These are phyloP conservation scores for Euwallacea similis DNA, from an alignment of 1,140 invertebrate genomes.

Conservation along the genomic window DNA sequence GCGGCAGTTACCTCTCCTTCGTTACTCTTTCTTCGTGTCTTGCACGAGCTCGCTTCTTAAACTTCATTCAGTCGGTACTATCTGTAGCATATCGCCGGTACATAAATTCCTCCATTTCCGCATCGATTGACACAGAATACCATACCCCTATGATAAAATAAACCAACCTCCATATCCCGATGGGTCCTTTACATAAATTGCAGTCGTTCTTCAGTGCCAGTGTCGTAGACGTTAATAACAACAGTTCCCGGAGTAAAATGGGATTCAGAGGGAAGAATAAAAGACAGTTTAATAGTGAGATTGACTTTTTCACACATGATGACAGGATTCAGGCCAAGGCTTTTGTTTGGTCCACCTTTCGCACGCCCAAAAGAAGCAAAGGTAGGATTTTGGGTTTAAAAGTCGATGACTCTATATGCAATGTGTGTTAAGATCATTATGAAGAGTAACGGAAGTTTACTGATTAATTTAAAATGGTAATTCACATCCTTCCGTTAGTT, in stretches of 20 bases:
- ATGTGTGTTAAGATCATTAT: too few relatives aligned
- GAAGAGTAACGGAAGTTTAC: too few relatives aligned
- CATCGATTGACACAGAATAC: too few relatives aligned
- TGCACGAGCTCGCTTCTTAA: too few relatives aligned
- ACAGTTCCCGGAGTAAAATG: conserved; percentile 40
- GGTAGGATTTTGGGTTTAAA: conserved; percentile 33
- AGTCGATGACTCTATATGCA: neutral
- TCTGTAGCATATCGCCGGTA: too few relatives aligned
- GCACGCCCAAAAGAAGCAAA: conserved; percentile 45
- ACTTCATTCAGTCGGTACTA: too few relatives aligned
- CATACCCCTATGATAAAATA: too few relatives aligned
- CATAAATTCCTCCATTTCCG: too few relatives aligned
- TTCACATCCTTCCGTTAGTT: too few relatives aligned
- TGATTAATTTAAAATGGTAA: too few relatives aligned
- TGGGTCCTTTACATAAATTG: conserved; percentile 46
- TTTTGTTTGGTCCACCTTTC: conserved; percentile 48
- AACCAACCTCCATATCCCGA: conserved; percentile 2
- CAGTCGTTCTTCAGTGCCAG: conserved; percentile 47
- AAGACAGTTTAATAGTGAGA: conserved; percentile 46
- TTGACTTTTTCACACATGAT: conserved; percentile 46
- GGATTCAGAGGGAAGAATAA: conserved; percentile 48
- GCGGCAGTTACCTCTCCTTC: too few relatives aligned
- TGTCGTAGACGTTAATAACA: conserved; percentile 47
- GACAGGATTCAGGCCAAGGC: conserved; percentile 47
- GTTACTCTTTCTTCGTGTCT: too few relatives aligned